Percentiles rank a stretch among this genome's conserved stretches.
Evolutionary conservation across 2,797 vertebrate species (phyloP).

Genomic region (Urosaurus nigricauda): DNA sequence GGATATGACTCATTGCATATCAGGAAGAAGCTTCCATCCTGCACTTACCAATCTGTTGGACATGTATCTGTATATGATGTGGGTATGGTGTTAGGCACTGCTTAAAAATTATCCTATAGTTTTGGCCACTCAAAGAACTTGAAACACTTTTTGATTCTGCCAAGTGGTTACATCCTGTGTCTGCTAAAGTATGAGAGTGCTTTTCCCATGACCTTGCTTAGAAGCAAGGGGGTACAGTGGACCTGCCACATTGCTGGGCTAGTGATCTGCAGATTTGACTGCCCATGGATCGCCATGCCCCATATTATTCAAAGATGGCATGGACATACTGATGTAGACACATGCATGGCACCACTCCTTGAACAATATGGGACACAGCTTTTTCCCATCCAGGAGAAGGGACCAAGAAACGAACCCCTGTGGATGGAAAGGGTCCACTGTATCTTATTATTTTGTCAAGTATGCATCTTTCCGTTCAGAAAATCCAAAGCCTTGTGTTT

Average conservation of each 20-base stretch:
- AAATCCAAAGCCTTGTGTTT: too few relatives aligned
- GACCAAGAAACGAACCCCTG: too few relatives aligned
- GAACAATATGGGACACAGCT: too few relatives aligned
- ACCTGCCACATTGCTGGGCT: too few relatives aligned
- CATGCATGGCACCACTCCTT: too few relatives aligned
- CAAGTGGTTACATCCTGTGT: background rate
- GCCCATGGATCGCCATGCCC: too few relatives aligned
- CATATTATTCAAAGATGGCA: too few relatives aligned
- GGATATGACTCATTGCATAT: background rate
- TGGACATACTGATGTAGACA: too few relatives aligned
- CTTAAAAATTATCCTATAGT: background rate
- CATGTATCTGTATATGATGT: background rate
- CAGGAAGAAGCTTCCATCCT: background rate
- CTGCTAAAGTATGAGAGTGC: background rate
- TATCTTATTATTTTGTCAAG: background rate
- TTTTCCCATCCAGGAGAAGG: too few relatives aligned
- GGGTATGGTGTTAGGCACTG: background rate
- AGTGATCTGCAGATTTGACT: too few relatives aligned
- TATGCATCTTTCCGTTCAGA: background rate
- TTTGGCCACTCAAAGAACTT: constrained; percentile 25
- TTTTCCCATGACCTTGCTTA: background rate
- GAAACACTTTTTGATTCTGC: constrained; percentile 13
- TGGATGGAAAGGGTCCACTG: too few relatives aligned
- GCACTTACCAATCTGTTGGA: background rate
- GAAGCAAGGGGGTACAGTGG: too few relatives aligned